Conservation (phyloP, 2,888 invertebrate species). For the Brachylomia viminalis region DNA sequence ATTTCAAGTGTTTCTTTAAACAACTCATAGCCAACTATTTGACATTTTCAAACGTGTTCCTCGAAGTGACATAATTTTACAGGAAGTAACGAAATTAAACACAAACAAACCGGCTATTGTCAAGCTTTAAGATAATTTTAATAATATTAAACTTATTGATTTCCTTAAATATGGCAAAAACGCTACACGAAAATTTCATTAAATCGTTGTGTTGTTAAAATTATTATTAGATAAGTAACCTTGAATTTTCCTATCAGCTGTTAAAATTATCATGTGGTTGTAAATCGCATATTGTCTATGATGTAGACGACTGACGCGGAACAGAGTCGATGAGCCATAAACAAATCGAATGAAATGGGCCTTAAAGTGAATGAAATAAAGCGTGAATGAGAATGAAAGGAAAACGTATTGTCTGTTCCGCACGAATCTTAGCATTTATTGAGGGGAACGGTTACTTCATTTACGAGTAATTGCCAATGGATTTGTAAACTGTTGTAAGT, state of each 20-base stretch:
- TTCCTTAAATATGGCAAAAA: conserved; percentile 43
- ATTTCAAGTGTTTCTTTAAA: conserved; percentile 43
- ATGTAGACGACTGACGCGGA: conserved; percentile 53
- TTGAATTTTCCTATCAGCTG: conserved; percentile 49
- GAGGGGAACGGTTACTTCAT: conserved; percentile 51
- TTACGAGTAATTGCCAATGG: not conserved
- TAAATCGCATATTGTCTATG: conserved; percentile 51
- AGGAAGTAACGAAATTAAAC: conserved; percentile 61
- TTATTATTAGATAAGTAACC: conserved; percentile 4
- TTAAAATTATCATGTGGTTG: conserved; percentile 54
- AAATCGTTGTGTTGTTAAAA: conserved; percentile 7
- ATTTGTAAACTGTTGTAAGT: conserved; percentile 22
- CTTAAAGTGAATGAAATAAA: conserved; percentile 61
- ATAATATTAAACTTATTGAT: conserved; percentile 28
- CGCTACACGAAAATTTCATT: conserved; percentile 33
- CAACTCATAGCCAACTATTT: conserved; percentile 40
- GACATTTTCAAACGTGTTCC: conserved; percentile 63
- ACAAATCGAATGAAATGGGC: conserved; percentile 61
- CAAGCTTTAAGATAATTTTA: conserved; percentile 28
- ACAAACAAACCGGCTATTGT: conserved; percentile 53
- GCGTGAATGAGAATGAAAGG: conserved; percentile 65
- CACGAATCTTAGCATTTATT: conserved; percentile 53
- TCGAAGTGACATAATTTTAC: conserved; percentile 62
- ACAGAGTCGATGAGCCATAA: conserved; percentile 55
- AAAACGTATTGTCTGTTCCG: conserved; percentile 56